These are phyloP conservation scores for Rhinogobius similis DNA, from an alignment of 2,113 vertebrate species.

Conservation along the genomic window DNA sequence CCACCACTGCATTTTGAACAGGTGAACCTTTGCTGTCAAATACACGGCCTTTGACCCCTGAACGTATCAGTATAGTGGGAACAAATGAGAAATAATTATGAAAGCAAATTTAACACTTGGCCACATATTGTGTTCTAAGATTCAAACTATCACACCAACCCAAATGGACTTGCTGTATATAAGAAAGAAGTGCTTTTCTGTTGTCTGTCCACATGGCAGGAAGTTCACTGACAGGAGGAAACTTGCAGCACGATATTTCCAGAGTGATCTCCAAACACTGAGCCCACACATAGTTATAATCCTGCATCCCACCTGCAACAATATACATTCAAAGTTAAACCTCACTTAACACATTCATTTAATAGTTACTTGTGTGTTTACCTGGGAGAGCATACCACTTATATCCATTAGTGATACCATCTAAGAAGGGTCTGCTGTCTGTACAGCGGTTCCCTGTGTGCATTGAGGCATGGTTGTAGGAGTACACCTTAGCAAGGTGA, in stretches of 20 bases:
- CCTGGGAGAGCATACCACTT: constrained; percentile 89
- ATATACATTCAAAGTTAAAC: constrained; percentile 15
- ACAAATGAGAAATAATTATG: background rate
- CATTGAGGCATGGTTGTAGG: constrained; percentile 85
- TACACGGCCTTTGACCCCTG: constrained; percentile 93
- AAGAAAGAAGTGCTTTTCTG: constrained; percentile 83
- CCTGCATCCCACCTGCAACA: constrained; percentile 93
- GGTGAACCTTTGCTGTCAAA: constrained; percentile 75
- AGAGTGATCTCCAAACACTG: constrained; percentile 94
- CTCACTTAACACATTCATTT: background rate
- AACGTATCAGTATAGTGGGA: constrained; percentile 4
- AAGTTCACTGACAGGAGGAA: constrained; percentile 80
- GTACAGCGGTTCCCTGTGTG: constrained; percentile 72
- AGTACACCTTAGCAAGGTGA: constrained; percentile 87
- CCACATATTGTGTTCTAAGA: background rate
- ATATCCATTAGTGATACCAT: constrained; percentile 89
- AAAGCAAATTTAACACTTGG: background rate
- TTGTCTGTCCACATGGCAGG: constrained; percentile 85
- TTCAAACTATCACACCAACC: constrained; percentile 78
- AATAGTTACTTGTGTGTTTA: constrained; percentile 44
- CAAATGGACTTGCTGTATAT: constrained; percentile 90
- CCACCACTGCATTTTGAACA: constrained; percentile 83
- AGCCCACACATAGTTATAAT: constrained; percentile 93
- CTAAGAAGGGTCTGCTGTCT: constrained; percentile 65
- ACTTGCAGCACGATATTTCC: constrained; percentile 96